These are phyloP conservation scores for Flexamia atlantica DNA, from an alignment of 2,888 invertebrate species.

Conservation along the genomic window DNA sequence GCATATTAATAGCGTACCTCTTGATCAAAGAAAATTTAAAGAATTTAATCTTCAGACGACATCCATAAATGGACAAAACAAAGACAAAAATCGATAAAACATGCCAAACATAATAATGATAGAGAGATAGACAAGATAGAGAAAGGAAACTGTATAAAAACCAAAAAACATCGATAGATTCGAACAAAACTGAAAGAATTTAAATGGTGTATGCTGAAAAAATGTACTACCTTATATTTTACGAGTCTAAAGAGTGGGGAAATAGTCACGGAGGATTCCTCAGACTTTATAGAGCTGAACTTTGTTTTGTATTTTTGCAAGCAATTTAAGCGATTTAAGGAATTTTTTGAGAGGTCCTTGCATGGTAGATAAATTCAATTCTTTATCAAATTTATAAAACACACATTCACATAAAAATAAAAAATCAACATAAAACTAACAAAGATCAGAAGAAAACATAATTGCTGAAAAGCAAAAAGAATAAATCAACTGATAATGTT, in stretches of 20 bases:
- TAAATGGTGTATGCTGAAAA: conserved; percentile 63
- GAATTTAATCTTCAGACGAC: conserved; percentile 58
- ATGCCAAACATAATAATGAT: conserved; percentile 65
- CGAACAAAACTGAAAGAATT: conserved; percentile 69
- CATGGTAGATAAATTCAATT: conserved; percentile 60
- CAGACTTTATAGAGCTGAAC: conserved; percentile 19
- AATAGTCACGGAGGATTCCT: conserved; percentile 21
- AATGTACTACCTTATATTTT: conserved; percentile 65
- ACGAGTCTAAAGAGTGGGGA: conserved; percentile 51
- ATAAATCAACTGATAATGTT: neutral
- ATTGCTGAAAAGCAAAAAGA: conserved; percentile 22
- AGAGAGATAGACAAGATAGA: conserved; percentile 66
- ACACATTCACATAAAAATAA: conserved; percentile 11
- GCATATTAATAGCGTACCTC: conserved; percentile 58
- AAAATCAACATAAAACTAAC: neutral
- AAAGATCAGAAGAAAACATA: conserved; percentile 31
- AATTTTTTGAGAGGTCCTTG: conserved; percentile 77
- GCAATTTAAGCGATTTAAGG: conserved; percentile 70
- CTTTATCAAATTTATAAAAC: conserved; percentile 1
- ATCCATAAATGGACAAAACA: conserved; percentile 65
- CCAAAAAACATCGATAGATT: conserved; percentile 69
- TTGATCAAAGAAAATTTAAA: conserved; percentile 41
- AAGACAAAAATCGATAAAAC: conserved; percentile 68
- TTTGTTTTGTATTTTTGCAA: conserved; percentile 47
- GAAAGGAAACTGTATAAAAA: conserved; percentile 68